Evolutionary conservation across 1,140 invertebrate genomes (phyloP).

Genomic region (Bombus superbus): DNA sequence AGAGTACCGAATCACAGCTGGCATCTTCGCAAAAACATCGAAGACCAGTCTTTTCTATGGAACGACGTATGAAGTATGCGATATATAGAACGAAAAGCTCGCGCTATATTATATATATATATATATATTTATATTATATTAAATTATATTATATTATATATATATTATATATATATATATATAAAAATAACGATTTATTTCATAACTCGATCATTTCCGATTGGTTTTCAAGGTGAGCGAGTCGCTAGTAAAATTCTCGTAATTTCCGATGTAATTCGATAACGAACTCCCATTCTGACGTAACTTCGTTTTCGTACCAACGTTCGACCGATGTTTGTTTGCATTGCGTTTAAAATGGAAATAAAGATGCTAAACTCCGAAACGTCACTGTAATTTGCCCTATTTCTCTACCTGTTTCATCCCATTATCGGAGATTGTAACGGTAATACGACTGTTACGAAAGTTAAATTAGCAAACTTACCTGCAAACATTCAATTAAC

Average conservation of each 20-base stretch:
- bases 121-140: no score
- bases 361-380: not conserved
- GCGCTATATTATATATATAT: no score
- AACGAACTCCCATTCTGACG: not conserved
- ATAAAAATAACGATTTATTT: constrained; percentile 2
- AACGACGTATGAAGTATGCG: not conserved
- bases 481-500: not conserved
- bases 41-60: not conserved
- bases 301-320: not conserved
- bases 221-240: not conserved
- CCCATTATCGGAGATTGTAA: not conserved
- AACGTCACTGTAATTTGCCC: not conserved
- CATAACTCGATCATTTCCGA: not conserved
- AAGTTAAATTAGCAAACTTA: constrained; percentile 28
- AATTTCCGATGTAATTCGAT: not conserved
- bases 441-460: not conserved
- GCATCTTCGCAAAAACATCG: not conserved
- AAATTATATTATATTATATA: no score
- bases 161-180: not conserved
- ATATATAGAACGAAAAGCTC: not conserved
- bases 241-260: not conserved
- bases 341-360: not conserved
- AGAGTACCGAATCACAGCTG: not conserved
- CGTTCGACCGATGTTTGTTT: not conserved
- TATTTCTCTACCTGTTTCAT: not conserved